Percentiles rank a stretch among this genome's conserved stretches.
Evolutionary conservation across 2,888 invertebrate species (phyloP).

Genomic region (Lysandra coridon): DNA sequence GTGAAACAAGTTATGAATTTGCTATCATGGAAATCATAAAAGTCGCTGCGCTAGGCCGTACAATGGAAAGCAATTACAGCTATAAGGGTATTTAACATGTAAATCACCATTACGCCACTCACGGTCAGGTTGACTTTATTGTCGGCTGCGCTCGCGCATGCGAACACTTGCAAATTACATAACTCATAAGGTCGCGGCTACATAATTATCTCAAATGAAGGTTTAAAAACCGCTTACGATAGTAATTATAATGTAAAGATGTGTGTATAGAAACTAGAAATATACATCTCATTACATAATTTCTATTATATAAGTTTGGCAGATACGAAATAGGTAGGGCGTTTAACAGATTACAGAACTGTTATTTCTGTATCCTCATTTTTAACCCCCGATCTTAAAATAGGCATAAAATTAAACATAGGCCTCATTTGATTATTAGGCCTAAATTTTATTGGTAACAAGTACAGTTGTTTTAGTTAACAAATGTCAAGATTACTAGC

Average conservation of each 20-base stretch:
- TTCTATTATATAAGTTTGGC: no score
- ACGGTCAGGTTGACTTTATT: constrained; percentile 4
- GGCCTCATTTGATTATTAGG: background rate
- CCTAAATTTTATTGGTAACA: background rate
- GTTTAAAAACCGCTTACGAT: background rate
- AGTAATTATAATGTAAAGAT: background rate
- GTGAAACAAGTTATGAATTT: background rate
- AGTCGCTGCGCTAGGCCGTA: background rate
- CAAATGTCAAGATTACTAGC: constrained; percentile 8
- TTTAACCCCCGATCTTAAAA: no score
- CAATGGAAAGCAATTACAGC: background rate
- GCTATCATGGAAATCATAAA: background rate
- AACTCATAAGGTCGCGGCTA: background rate
- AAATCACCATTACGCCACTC: background rate
- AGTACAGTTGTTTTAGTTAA: background rate
- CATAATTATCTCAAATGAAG: constrained; percentile 36
- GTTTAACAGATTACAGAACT: no score
- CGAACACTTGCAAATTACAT: constrained; percentile 6
- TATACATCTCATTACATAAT: no score
- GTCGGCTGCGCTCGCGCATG: background rate
- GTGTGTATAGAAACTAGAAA: background rate
- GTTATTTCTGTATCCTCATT: no score
- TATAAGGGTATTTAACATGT: background rate
- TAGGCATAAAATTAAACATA: background rate
- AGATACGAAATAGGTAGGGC: no score